Evolutionary conservation across 1,140 invertebrate species (phyloP), one percentile per base, ranked within the genome.

Genomic region (Linepithema humile): DNA sequence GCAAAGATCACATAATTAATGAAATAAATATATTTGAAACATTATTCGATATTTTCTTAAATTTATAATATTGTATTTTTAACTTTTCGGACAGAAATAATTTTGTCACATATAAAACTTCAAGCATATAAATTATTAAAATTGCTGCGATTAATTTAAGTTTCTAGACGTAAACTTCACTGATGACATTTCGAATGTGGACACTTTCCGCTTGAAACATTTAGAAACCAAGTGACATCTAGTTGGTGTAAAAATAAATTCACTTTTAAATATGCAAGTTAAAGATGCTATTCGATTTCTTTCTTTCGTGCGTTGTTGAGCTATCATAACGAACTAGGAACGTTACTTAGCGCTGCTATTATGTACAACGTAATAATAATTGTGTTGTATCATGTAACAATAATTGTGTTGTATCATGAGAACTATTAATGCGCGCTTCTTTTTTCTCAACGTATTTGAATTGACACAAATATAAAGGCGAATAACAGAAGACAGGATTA

Each of bases 71-170:
- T 73, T n/a, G n/a, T n/a, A 73, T 26, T 59, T 29, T 17, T 32
- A 59, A 9, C 26, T 57, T 26, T 3, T 59, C 29, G 9, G 2
- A 59, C 5, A 32, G 12, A 26, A 15, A 74, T 2, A 7, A 23
- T 73, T 29, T 74, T 17, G 23, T 53, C 4, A n/a, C 4, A 23
- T 5, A 29, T 32, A 59, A 59, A 40, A 9, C 3, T 64, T 45
- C 0, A 48, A 64, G 35, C 29, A 3, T n/a, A 35, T 64, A 7
- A 20, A 32, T 62, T 17, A 45, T 74, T 74, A 74, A 74, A 45
- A 60, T 6, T 9, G n/a, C 3, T 48, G 40, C 7, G 26, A 75
- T 75, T 40, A 75, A 75, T 75, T 48, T 48, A 64, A 26, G 9
- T 75, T 9, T 75, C 32, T 15, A 0, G 9, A 55, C 29, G n/a